phyloP scores from a whole-genome alignment of 1,140 invertebrate genomes.

The Pogonognathellus flavescens region DNA sequence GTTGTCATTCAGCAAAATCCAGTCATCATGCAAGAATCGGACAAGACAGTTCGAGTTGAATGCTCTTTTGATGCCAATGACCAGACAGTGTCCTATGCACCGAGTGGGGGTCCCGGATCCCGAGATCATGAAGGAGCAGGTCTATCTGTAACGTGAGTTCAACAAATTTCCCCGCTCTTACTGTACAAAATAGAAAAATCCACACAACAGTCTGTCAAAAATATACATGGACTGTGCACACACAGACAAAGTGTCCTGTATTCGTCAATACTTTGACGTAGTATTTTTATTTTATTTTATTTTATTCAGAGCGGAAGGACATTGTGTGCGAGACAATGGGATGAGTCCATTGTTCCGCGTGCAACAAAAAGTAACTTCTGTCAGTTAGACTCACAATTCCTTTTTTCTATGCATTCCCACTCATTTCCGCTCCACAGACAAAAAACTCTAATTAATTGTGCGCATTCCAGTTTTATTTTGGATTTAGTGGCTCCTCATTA shows the following conservation, averaged over 20 bases:
- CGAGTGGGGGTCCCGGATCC: constrained; percentile 67
- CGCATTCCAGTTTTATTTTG: constrained; percentile 9
- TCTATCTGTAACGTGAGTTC: constrained; percentile 72
- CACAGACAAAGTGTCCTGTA: neutral
- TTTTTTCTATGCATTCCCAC: neutral
- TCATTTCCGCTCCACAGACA: constrained; percentile 25
- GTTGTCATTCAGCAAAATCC: constrained; percentile 74
- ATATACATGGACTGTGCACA: neutral
- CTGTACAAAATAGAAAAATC: too few species aligned
- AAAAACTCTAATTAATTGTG: constrained; percentile 21
- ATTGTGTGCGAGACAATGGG: constrained; percentile 57
- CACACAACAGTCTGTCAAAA: neutral
- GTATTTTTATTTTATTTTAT: constrained; percentile 24
- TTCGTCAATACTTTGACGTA: neutral
- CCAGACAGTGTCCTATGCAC: constrained; percentile 72
- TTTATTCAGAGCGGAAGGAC: constrained; percentile 57
- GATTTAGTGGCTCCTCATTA: neutral
- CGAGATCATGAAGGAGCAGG: constrained; percentile 69
- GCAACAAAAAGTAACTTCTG: neutral
- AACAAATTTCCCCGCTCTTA: neutral
- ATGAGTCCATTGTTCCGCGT: constrained; percentile 27
- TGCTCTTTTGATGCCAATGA: constrained; percentile 73
- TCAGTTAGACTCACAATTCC: neutral
- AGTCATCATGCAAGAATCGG: constrained; percentile 73
- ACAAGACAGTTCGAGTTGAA: constrained; percentile 73